phyloP scores from a whole-genome alignment of 2,113 vertebrate species.

The Pogonocichla stellata region DNA sequence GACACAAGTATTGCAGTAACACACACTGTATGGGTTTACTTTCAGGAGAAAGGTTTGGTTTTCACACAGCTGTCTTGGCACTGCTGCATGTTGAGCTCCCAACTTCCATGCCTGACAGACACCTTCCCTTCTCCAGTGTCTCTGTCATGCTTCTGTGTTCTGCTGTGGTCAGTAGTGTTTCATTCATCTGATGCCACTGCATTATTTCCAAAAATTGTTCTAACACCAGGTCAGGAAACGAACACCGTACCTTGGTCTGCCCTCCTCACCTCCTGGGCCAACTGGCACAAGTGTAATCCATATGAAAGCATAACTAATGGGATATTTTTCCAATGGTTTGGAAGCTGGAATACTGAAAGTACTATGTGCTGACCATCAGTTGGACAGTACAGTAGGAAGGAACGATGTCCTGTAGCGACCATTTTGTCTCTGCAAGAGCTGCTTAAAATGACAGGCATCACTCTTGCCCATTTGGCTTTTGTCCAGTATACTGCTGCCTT shows the following conservation, averaged over 20 bases:
- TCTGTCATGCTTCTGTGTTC: background rate
- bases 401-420: background rate
- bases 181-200: background rate
- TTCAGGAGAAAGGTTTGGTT: slow-evolving; percentile 15
- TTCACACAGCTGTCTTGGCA: background rate
- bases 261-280: background rate
- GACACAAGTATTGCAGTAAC: background rate
- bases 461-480: background rate
- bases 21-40: background rate
- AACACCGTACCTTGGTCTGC: background rate
- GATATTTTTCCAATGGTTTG: background rate
- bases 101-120: background rate
- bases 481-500: background rate
- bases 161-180: background rate
- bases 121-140: background rate
- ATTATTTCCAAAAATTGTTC: background rate
- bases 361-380: background rate
- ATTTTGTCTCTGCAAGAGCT: background rate
- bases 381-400: background rate
- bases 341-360: background rate
- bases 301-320: background rate
- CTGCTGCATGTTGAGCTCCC: background rate
- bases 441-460: background rate
- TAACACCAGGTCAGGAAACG: background rate
- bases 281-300: background rate